phyloP scores from a whole-genome alignment of 2,888 invertebrate genomes.

The Aleiodes alternator region DNA sequence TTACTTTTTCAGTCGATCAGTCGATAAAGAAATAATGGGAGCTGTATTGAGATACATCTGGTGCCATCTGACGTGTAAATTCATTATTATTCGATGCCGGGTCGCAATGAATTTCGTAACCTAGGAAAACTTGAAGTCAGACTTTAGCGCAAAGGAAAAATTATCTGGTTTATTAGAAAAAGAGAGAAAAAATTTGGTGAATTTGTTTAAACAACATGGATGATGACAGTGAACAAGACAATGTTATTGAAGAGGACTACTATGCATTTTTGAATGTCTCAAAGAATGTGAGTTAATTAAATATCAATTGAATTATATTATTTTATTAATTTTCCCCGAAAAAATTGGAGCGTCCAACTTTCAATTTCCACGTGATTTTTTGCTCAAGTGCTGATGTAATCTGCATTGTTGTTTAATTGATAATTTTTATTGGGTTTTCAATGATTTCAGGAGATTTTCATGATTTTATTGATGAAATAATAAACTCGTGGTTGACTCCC shows the following conservation, averaged over 20 bases:
- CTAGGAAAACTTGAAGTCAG: conserved; percentile 61
- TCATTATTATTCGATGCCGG: conserved; percentile 40
- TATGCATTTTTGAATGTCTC: conserved; percentile 92
- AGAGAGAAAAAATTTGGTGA: neutral
- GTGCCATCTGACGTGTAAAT: conserved; percentile 28
- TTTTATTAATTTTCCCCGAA: neutral
- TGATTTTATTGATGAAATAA: neutral
- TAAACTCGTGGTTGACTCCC: too few relatives aligned
- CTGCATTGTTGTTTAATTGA: conserved; percentile 13
- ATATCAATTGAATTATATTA: neutral
- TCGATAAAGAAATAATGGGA: conserved; percentile 44
- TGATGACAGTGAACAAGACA: conserved; percentile 81
- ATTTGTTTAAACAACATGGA: conserved; percentile 76
- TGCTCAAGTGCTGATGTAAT: conserved; percentile 16
- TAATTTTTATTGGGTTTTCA: neutral
- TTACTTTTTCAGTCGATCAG: conserved; percentile 11
- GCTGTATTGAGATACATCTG: neutral
- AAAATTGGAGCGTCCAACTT: conserved; percentile 24
- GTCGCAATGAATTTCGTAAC: conserved; percentile 61
- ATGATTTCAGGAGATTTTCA: neutral
- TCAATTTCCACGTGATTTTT: conserved; percentile 45
- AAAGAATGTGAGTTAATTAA: conserved; percentile 82
- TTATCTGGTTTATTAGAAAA: conserved; percentile 33
- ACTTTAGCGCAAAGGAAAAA: conserved; percentile 20
- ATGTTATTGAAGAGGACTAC: conserved; percentile 87